phyloP scores from a whole-genome alignment of 2,797 vertebrate species.

The Garrulus glandarius region DNA sequence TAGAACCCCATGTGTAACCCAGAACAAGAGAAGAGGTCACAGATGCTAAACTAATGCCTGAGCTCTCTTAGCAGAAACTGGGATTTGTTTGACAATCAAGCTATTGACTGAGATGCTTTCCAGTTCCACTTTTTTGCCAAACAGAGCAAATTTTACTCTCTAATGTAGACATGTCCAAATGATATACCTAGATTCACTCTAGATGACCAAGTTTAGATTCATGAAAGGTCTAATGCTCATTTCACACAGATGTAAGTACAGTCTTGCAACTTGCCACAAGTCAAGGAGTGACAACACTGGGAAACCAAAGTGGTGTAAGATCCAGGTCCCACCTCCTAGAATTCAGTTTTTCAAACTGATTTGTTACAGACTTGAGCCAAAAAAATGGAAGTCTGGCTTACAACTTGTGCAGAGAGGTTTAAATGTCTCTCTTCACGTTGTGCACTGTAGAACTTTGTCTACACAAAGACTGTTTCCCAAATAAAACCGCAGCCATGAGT shows the following conservation, averaged over 20 bases:
- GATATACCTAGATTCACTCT: not conserved
- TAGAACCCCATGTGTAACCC: not conserved
- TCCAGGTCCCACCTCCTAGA: not conserved
- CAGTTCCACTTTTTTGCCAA: not conserved
- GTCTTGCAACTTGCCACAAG: not conserved
- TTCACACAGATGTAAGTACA: not conserved
- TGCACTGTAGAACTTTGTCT: not conserved
- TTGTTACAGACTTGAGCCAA: not conserved
- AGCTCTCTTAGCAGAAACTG: not conserved
- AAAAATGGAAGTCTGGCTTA: not conserved
- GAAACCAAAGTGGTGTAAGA: not conserved
- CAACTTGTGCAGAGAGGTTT: not conserved
- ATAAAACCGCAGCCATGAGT: constrained; percentile 16
- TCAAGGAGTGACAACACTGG: not conserved
- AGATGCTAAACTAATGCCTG: not conserved
- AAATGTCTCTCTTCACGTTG: not conserved
- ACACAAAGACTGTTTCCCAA: constrained; percentile 13
- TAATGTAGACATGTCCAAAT: not conserved
- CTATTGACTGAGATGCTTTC: not conserved
- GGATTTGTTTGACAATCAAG: not conserved
- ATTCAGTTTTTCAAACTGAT: not conserved
- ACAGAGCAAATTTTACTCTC: not conserved
- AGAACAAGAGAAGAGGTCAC: not conserved
- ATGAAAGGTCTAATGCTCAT: not conserved
- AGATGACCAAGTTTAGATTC: not conserved